Evolutionary conservation across 1,140 invertebrate genomes (phyloP), one percentile per base, ranked within the genome.

Genomic region (Brachionus paranguensis): DNA sequence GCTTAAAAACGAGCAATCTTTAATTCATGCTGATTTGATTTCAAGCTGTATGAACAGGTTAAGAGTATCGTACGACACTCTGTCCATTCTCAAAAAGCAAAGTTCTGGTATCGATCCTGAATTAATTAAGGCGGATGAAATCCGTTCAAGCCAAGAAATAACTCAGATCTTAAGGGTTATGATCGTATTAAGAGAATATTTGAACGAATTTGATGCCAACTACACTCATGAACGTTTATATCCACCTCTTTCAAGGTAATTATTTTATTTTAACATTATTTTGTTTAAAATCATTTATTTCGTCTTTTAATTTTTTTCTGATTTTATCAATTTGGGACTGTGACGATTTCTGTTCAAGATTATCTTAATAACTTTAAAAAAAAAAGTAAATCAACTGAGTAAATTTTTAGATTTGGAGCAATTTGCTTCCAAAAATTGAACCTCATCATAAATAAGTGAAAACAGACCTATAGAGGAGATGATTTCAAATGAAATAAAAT

Each of bases 101-200:
- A 79, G n/a, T 17, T 14, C 41, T 27, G 79, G 11, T 14, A 2
- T 29, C 27, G 45, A 85, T 47, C 10, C 72, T 5, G 72, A 55
- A 45, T 20, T 37, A 24, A n/a, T 12, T 4, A 65, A 78, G 37
- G 33, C 20, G 1, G 85, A 81, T 24, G 64, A 68, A 17, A 76
- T 81, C 20, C 79, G 60, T 70, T 72, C 72, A 10, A 29, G 84
- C 83, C 27, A 91, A 90, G 78, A 90, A 91, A 78, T 88, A 84
- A 91, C 92, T 86, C 91, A 92, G 45, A 94, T 96, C 88, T 93
- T 94, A n/a, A 92, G 96, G 84, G 94, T 98, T 27, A 92, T 98
- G 87, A 95, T 95, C 90, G 95, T 97, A 86, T 92, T 98, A 84
- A 93, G 95, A 87, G 96, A 98, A 90, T 98, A 98, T 88, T 93